Evolutionary conservation across 2,113 vertebrate genomes (phyloP).

Genomic region (Pyrgilauda ruficollis): DNA sequence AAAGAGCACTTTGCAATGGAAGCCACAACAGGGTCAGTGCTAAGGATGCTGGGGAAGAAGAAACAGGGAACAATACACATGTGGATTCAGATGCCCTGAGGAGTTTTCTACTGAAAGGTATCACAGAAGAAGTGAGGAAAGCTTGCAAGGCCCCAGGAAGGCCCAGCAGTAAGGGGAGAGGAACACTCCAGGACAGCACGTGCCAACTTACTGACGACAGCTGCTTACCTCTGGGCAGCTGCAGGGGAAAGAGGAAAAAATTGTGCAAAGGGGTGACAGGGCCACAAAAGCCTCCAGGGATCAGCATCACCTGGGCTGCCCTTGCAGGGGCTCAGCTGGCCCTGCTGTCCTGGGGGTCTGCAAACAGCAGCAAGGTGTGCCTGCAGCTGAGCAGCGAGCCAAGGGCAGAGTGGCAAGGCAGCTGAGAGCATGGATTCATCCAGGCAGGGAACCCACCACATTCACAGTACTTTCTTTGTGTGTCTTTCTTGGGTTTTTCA

Average conservation of each 20-base stretch:
- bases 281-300: not conserved
- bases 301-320: not conserved
- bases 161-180: not conserved
- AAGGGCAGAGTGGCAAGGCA: not conserved
- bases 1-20: not conserved
- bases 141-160: not conserved
- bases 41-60: not conserved
- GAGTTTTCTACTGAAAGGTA: not conserved
- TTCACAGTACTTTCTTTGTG: not conserved
- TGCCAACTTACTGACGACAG: not conserved
- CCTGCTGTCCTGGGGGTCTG: not conserved
- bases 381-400: not conserved
- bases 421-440: not conserved
- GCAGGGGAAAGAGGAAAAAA: not conserved
- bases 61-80: not conserved
- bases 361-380: not conserved
- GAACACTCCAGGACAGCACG: not conserved
- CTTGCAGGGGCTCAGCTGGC: not conserved
- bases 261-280: not conserved
- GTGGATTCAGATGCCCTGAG: not conserved
- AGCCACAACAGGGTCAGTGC: not conserved
- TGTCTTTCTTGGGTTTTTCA: not conserved
- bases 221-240: not conserved
- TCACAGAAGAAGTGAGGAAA: not conserved
- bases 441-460: not conserved